Base-by-base conservation (phyloP, 1,140 invertebrate species). In the Melanaphis sacchari region DNA sequence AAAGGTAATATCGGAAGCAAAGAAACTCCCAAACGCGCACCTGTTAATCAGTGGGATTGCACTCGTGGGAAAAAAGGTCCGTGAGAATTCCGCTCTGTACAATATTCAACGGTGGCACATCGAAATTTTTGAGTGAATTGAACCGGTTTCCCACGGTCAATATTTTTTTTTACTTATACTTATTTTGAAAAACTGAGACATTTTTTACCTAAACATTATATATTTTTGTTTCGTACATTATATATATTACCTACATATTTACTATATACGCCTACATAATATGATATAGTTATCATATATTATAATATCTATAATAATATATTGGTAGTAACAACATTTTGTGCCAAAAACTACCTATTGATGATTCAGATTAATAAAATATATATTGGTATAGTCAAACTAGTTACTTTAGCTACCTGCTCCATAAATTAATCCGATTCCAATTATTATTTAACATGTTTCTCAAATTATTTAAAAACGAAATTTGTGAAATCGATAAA, bases 41-140 rank as follows among this genome's bases (percentile, higher is more conserved):
- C 89, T 90, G 89, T 90, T 90, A 90, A 90, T 90, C 89, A 90
- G 89, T 90, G 89, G 89, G 89, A 90, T 90, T 90, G 89, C 89
- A 90, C 89, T 90, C 89, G 89, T 90, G 89, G 89, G 89, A 90
- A 90, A 90, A 90, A 90, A 90, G 52, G 89, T 59, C 89, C 89
- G 89, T 90, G 89, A 90, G 89, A 90, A 90, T 90, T 66, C 89
- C 89, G 89, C 89, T 90, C 89, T 54, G 89, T 90, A 90, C 89
- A 31, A 90, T 90, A 90, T 90, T 90, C 89, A 66, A 90, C 89
- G 89, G 89, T 90, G 89, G 89, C 89, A 90, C 89, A 90, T 90
- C 89, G 89, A 90, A 90, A 90, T 90, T 90, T 90, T 90, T 40
- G 54, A 66, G 38, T 90, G 89, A 90, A 90, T 66, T 66, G 89